Conservation (phyloP, 2,888 invertebrate genomes). For the Ernsta delagoae region DNA sequence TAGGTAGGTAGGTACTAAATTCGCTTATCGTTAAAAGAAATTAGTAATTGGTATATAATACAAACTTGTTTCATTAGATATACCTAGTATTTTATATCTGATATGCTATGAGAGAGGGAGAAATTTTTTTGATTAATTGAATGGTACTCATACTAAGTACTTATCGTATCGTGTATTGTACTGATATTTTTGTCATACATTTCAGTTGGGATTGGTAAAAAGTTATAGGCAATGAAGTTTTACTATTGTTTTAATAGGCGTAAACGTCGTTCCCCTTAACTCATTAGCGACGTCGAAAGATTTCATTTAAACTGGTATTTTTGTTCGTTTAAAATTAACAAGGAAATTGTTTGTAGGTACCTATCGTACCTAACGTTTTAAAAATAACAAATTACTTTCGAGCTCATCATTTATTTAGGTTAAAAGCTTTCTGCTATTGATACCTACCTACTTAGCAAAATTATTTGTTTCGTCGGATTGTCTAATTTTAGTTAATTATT, state of each 20-base stretch:
- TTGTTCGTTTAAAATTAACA: slow-evolving; percentile 2
- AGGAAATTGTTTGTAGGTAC: not conserved
- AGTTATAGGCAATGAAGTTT: too few species aligned
- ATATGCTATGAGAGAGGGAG: too few species aligned
- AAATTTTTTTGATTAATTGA: too few species aligned
- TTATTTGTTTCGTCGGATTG: not conserved
- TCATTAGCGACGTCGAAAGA: not conserved
- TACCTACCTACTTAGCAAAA: not conserved
- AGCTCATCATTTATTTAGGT: not conserved
- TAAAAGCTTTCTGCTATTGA: slow-evolving; percentile 3
- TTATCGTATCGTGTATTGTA: too few species aligned
- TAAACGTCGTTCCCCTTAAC: not conserved
- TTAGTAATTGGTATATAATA: too few species aligned
- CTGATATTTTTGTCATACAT: too few species aligned
- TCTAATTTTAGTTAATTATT: not conserved
- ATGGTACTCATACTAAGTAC: too few species aligned
- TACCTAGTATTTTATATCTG: too few species aligned
- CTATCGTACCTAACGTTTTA: not conserved
- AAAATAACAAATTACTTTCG: not conserved
- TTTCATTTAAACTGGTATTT: not conserved
- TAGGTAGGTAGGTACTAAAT: too few species aligned
- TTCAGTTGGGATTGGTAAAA: too few species aligned
- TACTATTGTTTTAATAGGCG: not conserved
- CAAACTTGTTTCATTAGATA: too few species aligned
- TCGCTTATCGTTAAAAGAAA: too few species aligned